phyloP scores from a whole-genome alignment of 2,113 vertebrate species.

The Saccopteryx leptura region DNA sequence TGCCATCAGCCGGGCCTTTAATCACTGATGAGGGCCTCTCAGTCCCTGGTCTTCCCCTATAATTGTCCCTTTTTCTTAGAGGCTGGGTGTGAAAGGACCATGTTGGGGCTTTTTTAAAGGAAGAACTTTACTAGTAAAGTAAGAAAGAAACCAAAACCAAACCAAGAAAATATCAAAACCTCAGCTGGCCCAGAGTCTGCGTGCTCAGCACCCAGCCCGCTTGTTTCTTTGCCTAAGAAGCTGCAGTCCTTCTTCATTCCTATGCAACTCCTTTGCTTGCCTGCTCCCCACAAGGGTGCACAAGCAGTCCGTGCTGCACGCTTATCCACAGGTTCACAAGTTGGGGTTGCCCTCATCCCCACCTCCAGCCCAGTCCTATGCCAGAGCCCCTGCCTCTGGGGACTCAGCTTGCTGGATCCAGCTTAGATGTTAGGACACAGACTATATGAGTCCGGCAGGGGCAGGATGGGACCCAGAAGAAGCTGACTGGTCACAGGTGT shows the following conservation, averaged over 20 bases:
- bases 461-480: not conserved
- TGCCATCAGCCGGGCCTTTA: not conserved
- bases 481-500: not conserved
- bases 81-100: not conserved
- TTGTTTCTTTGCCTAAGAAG: not conserved
- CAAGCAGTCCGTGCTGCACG: not conserved
- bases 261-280: not conserved
- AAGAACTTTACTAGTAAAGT: not conserved
- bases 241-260: not conserved
- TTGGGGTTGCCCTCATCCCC: not conserved
- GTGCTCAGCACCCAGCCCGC: not conserved
- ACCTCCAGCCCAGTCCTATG: not conserved
- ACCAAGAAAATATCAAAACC: not conserved
- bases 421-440: not conserved
- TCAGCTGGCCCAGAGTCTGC: not conserved
- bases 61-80: not conserved
- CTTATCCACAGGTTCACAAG: not conserved
- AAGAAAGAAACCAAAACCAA: conserved; percentile 22
- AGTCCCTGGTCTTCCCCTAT: not conserved
- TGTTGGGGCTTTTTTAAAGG: not conserved
- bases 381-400: not conserved
- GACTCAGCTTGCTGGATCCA: not conserved
- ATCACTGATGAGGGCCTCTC: not conserved
- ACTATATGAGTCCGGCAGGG: not conserved
- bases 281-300: not conserved